Evolutionary conservation across 2,797 vertebrate species (phyloP).

Genomic region (Clamator glandarius): DNA sequence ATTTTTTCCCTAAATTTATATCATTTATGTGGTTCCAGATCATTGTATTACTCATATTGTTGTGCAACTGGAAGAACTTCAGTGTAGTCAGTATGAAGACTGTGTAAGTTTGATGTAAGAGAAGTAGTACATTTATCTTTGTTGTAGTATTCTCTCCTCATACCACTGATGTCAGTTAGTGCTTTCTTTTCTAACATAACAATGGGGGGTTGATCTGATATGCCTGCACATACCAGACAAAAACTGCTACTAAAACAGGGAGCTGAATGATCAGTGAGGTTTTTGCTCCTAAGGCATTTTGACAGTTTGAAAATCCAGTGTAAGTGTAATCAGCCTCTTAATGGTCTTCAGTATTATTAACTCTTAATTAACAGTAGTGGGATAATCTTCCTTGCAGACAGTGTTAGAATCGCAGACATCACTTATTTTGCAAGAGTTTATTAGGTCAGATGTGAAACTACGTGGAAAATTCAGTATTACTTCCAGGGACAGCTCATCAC

Average conservation of each 20-base stretch:
- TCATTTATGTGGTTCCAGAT: not conserved
- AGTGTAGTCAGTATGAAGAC: not conserved
- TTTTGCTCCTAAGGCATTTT: constrained; percentile 29
- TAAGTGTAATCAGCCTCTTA: constrained; percentile 14
- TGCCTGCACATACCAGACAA: not conserved
- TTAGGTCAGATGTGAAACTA: not conserved
- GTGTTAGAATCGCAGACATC: not conserved
- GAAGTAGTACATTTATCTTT: not conserved
- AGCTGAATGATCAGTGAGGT: constrained; percentile 14
- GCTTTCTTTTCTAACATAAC: constrained; percentile 37
- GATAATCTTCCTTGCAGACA: not conserved
- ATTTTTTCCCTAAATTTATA: not conserved
- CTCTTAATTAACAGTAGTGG: constrained; percentile 19
- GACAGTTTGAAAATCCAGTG: constrained; percentile 9
- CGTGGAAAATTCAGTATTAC: not conserved
- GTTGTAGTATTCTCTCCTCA: not conserved
- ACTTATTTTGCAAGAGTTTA: not conserved
- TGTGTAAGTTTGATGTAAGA: not conserved
- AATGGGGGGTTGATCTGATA: constrained; percentile 31
- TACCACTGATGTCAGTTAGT: constrained; percentile 12
- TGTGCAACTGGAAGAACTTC: not conserved
- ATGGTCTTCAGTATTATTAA: constrained; percentile 19
- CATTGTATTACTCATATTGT: not conserved
- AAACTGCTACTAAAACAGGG: constrained; percentile 37
- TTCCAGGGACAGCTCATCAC: not conserved